Conservation (phyloP, 1,140 invertebrate species). For the Drosophila repleta region DNA sequence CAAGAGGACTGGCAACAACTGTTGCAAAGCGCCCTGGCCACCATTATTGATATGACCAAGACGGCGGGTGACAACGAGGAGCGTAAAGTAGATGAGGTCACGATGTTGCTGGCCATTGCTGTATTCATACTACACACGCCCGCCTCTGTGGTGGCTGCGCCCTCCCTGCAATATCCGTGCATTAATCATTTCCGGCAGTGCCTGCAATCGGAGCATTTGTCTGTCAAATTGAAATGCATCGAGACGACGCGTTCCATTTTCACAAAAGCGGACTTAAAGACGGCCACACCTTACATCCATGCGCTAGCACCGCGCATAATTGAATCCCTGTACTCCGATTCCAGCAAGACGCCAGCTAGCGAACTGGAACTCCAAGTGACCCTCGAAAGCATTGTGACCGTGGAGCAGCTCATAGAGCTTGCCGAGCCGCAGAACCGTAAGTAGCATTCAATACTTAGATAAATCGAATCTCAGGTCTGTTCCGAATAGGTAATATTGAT, state of each 20-base stretch:
- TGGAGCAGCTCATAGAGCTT: conserved; percentile 90
- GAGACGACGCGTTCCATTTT: conserved; percentile 91
- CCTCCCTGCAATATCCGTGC: conserved; percentile 95
- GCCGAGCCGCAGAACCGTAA: conserved; percentile 92
- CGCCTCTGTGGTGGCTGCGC: conserved; percentile 89
- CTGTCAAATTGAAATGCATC: conserved; percentile 91
- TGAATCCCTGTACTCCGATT: conserved; percentile 88
- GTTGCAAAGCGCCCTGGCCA: conserved; percentile 93
- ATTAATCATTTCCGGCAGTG: conserved; percentile 96
- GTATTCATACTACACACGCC: conserved; percentile 94
- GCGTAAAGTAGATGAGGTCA: conserved; percentile 92
- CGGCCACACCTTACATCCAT: conserved; percentile 92
- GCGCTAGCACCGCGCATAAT: conserved; percentile 90
- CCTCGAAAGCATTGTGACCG: conserved; percentile 88
- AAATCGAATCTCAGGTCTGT: conserved; percentile 3
- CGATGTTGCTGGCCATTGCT: conserved; percentile 93
- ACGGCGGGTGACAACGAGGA: conserved; percentile 92
- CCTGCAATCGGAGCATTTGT: conserved; percentile 87
- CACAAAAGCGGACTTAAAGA: conserved; percentile 87
- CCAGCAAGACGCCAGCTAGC: conserved; percentile 85
- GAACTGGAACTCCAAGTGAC: conserved; percentile 88
- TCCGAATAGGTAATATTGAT: background rate
- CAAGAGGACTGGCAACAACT: conserved; percentile 89
- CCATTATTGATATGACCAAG: conserved; percentile 95
- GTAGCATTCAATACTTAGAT: conserved; percentile 69